phyloP scores from a whole-genome alignment of 2,888 invertebrate species.

The Thalpophila matura region DNA sequence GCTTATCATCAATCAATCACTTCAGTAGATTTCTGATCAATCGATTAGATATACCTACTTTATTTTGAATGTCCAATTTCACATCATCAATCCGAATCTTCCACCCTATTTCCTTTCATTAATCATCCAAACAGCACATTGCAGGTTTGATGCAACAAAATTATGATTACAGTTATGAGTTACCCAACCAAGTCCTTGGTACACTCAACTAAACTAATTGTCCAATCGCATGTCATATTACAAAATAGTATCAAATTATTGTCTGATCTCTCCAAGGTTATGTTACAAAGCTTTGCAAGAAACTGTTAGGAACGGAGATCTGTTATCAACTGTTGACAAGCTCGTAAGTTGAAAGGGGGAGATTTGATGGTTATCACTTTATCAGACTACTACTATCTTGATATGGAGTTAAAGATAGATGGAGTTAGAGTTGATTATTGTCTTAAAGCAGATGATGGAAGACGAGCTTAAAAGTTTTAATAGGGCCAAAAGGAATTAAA shows the following conservation, averaged over 20 bases:
- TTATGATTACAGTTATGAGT: slow-evolving; percentile 35
- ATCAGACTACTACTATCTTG: slow-evolving; percentile 4
- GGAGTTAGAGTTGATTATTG: background rate
- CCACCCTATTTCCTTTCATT: slow-evolving; percentile 19
- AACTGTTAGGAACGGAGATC: slow-evolving; percentile 40
- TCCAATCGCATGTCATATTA: slow-evolving; percentile 53
- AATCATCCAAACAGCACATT: slow-evolving; percentile 40
- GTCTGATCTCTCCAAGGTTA: slow-evolving; percentile 50
- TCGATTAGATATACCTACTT: slow-evolving; percentile 8
- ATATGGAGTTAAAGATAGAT: background rate
- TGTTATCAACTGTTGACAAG: slow-evolving; percentile 45
- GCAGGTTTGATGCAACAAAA: slow-evolving; percentile 42
- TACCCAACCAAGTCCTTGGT: slow-evolving; percentile 49
- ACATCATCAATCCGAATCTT: slow-evolving; percentile 38
- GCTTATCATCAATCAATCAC: slow-evolving; percentile 15
- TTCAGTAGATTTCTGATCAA: slow-evolving; percentile 4
- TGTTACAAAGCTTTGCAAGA: slow-evolving; percentile 46
- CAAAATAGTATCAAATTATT: slow-evolving; percentile 62
- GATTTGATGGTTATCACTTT: background rate
- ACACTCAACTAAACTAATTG: slow-evolving; percentile 44
- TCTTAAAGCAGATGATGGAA: background rate
- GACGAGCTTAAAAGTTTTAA: too few species aligned
- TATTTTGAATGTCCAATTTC: background rate
- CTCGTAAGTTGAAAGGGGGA: slow-evolving; percentile 10
- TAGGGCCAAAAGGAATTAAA: too few species aligned